phyloP scores from a whole-genome alignment of 2,888 invertebrate species.

The Ophioninae sp. region DNA sequence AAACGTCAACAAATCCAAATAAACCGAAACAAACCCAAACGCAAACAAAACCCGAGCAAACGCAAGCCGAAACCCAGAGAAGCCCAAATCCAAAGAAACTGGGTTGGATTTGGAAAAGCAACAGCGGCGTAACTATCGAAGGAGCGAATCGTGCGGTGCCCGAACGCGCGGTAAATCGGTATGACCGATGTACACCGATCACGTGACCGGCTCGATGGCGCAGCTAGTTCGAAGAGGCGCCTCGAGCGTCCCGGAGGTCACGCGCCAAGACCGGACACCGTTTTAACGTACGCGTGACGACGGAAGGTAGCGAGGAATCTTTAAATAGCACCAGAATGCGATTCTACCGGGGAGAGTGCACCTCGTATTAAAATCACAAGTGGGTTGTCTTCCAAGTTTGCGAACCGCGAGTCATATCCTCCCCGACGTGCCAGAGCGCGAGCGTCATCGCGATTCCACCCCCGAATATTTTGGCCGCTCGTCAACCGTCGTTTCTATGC shows the following conservation, averaged over 20 bases:
- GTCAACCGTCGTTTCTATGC: too few species aligned
- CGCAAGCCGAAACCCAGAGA: too few species aligned
- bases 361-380: constrained; percentile 15
- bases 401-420: constrained; percentile 14
- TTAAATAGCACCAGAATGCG: constrained; percentile 65
- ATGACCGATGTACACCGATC: background rate
- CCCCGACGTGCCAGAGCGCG: constrained; percentile 7
- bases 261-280: constrained; percentile 46
- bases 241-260: constrained; percentile 40
- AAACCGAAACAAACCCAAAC: too few species aligned
- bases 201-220: background rate
- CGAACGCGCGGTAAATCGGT: too few species aligned
- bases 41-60: too few species aligned
- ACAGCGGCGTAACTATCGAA: too few species aligned
- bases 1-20: too few species aligned
- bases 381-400: constrained; percentile 34
- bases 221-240: background rate
- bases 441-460: background rate
- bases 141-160: too few species aligned
- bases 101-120: too few species aligned
- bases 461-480: background rate
- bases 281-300: constrained; percentile 42
- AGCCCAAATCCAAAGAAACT: too few species aligned
- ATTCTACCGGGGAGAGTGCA: constrained; percentile 40
- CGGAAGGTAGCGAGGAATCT: constrained; percentile 63